Evolutionary conservation across 2,113 vertebrate species (phyloP), one percentile per base, ranked within the genome.

Genomic region (Pseudorasbora parva): DNA sequence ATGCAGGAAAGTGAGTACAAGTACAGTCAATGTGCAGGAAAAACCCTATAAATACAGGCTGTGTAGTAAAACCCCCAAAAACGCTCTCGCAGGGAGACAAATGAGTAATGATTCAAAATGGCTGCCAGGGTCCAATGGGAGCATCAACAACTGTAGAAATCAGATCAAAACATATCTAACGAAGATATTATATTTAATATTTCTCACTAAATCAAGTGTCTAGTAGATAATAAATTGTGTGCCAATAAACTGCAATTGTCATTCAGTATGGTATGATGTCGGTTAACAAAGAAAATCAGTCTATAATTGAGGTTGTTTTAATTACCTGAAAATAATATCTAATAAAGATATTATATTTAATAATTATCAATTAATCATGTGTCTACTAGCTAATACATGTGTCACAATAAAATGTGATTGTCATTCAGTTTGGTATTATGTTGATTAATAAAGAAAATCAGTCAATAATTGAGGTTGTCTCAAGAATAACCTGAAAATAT

Each of bases 21-120:
- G 17, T 41, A 30, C 6, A 14, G 0, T 17, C 15, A 17, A 10
- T 9, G 43, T 45, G 3, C 4, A 45, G 11, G 10, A 5, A 37
- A 37, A 37, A 12, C 1, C 33, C 15, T n/a, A 21, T 21, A 30
- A 54, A 54, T 3, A 12, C 37, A 37, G 49, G 4, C 9, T 37
- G 51, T 41, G 11, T 23, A 21, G 41, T 10, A 71, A 71, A 72
- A 45, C 5, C 25, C 60, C 64, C 1, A 23, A 15, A 45, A 45
- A 72, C 3, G 12, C 11, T 33, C n/a, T 17, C 15, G 21, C 23
- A 23, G 0, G n/a, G n/a, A 45, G 60, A 43, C 8, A 43, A 5
- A 5, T 43, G 8, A 59, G 37, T 17, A 59, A 60, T 45, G 56
- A 4, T 78, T 78, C 76, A 78, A 78, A 78, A 78, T 78, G 76